Evolutionary conservation across 2,797 vertebrate species (phyloP).

Genomic region (Synaphobranchus kaupii): DNA sequence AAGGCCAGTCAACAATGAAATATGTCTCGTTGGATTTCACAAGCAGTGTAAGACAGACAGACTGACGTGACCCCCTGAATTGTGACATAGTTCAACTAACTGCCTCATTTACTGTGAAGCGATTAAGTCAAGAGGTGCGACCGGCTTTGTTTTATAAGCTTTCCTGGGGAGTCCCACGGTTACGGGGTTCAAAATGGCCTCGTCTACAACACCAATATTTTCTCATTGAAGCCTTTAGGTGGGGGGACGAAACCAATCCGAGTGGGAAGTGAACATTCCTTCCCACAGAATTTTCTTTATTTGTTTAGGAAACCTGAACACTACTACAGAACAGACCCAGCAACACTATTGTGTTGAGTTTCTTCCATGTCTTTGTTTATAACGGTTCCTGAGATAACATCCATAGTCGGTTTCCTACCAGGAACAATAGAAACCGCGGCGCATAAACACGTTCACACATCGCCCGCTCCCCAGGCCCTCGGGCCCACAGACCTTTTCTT

Average conservation of each 20-base stretch:
- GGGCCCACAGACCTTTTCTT: constrained; percentile 29
- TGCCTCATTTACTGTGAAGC: neutral
- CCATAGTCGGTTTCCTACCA: constrained; percentile 58
- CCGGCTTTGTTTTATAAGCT: neutral
- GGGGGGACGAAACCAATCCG: constrained; percentile 50
- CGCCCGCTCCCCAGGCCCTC: constrained; percentile 30
- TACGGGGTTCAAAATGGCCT: constrained; percentile 38
- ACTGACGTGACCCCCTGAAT: neutral
- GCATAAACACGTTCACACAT: constrained; percentile 47
- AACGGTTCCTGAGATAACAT: constrained; percentile 57
- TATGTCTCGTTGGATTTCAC: neutral
- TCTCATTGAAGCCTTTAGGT: constrained; percentile 44
- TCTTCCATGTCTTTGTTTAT: constrained; percentile 57
- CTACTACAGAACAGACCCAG: constrained; percentile 41
- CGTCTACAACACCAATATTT: constrained; percentile 25
- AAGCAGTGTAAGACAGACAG: neutral
- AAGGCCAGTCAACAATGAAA: neutral
- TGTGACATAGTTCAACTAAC: neutral
- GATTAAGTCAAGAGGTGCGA: neutral
- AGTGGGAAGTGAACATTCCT: constrained; percentile 48
- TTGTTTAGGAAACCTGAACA: constrained; percentile 50
- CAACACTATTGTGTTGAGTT: constrained; percentile 58
- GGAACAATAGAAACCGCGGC: constrained; percentile 59
- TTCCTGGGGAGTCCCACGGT: neutral
- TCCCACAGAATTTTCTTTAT: constrained; percentile 45